phyloP scores from a whole-genome alignment of 2,888 invertebrate species.

The Gortyna flavago region DNA sequence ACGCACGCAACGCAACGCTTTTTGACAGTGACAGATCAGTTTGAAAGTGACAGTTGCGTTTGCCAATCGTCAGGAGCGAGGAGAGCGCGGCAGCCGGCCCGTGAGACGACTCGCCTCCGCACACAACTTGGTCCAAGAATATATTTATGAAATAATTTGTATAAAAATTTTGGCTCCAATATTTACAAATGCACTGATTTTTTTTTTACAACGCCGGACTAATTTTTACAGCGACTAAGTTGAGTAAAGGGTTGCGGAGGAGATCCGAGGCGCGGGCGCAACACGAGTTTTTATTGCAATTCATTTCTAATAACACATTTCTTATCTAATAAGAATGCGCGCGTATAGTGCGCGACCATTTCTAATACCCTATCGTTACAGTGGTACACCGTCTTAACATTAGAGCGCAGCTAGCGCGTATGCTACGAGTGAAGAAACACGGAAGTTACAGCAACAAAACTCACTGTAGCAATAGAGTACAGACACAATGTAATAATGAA shows the following conservation, averaged over 20 bases:
- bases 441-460: slow-evolving; percentile 84
- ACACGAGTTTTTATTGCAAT: slow-evolving; percentile 78
- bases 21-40: slow-evolving; percentile 21
- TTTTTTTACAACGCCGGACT: slow-evolving; percentile 87
- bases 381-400: slow-evolving; percentile 73
- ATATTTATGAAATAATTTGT: slow-evolving; percentile 88
- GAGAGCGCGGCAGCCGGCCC: slow-evolving; percentile 66
- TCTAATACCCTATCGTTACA: slow-evolving; percentile 87
- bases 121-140: slow-evolving; percentile 84
- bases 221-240: slow-evolving; percentile 86
- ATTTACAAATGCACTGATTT: slow-evolving; percentile 87
- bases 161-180: slow-evolving; percentile 89
- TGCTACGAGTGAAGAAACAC: slow-evolving; percentile 72
- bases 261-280: slow-evolving; percentile 67
- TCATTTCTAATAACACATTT: slow-evolving; percentile 89
- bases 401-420: slow-evolving; percentile 56
- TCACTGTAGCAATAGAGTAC: slow-evolving; percentile 88
- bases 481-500: slow-evolving; percentile 80
- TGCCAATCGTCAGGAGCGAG: slow-evolving; percentile 40
- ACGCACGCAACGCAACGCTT: slow-evolving; percentile 38
- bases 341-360: slow-evolving; percentile 81
- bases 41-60: slow-evolving; percentile 38
- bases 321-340: slow-evolving; percentile 86
- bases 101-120: slow-evolving; percentile 68
- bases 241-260: slow-evolving; percentile 75